phyloP scores from a whole-genome alignment of 2,888 invertebrate genomes.

The Cerastis rubricosa region DNA sequence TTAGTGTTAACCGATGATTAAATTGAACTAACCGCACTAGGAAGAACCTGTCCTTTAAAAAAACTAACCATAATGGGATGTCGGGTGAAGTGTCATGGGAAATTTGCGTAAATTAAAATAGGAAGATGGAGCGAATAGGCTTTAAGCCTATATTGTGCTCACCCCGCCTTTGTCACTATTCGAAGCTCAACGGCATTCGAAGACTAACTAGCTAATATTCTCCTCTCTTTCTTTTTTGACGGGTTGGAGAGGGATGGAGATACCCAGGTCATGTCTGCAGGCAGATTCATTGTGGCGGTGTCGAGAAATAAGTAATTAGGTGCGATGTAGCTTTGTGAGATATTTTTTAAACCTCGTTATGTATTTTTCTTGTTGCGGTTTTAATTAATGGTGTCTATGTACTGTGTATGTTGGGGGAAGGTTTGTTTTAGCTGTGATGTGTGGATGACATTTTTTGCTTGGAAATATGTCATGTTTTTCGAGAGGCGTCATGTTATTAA shows the following conservation, averaged over 20 bases:
- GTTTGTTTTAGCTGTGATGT: slow-evolving; percentile 40
- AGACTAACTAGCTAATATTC: slow-evolving; percentile 85
- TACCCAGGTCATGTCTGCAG: slow-evolving; percentile 79
- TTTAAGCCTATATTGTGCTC: slow-evolving; percentile 83
- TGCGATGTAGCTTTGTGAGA: slow-evolving; percentile 76
- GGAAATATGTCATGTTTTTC: slow-evolving; percentile 24
- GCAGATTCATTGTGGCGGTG: slow-evolving; percentile 81
- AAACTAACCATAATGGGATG: slow-evolving; percentile 79
- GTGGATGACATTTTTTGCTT: background rate
- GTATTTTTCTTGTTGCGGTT: slow-evolving; percentile 65
- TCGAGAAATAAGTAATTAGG: slow-evolving; percentile 88
- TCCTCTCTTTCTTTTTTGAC: slow-evolving; percentile 55
- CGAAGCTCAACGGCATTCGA: slow-evolving; percentile 76
- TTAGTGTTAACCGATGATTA: slow-evolving; percentile 46
- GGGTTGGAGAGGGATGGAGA: slow-evolving; percentile 58
- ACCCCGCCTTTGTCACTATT: slow-evolving; percentile 83
- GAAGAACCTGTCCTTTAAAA: slow-evolving; percentile 68
- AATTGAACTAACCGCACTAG: slow-evolving; percentile 46
- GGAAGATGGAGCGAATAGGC: slow-evolving; percentile 90
- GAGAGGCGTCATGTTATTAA: background rate
- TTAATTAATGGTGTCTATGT: slow-evolving; percentile 67
- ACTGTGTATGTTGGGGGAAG: slow-evolving; percentile 17
- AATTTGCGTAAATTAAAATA: slow-evolving; percentile 91
- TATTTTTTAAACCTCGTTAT: slow-evolving; percentile 70
- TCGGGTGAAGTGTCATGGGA: slow-evolving; percentile 90